phyloP scores from a whole-genome alignment of 2,888 invertebrate species.

The Brassicogethes aeneus region DNA sequence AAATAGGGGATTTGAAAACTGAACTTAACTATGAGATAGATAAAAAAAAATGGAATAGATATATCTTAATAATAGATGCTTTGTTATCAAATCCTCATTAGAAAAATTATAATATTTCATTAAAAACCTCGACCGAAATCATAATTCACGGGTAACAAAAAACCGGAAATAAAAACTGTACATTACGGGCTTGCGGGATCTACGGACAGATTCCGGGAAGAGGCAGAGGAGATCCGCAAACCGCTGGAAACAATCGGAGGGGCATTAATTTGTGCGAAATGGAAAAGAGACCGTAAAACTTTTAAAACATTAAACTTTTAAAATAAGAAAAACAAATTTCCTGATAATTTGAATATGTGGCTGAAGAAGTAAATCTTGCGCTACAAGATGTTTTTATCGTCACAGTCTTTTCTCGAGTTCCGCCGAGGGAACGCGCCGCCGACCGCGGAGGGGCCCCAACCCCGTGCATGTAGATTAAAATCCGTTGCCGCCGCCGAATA shows the following conservation, averaged over 20 bases:
- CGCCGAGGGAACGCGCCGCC: slow-evolving; percentile 24
- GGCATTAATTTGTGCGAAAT: slow-evolving; percentile 19
- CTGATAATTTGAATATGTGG: slow-evolving; percentile 47
- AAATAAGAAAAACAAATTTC: slow-evolving; percentile 45
- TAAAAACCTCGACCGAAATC: too few species aligned
- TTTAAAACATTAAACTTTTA: slow-evolving; percentile 34
- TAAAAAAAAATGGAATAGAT: too few species aligned
- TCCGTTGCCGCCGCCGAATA: slow-evolving; percentile 37
- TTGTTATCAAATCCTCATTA: too few species aligned
- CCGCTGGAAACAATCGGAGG: slow-evolving; percentile 12
- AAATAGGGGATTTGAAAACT: too few species aligned
- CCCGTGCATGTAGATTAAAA: slow-evolving; percentile 44
- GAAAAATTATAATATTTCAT: too few species aligned
- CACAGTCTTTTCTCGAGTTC: slow-evolving; percentile 35
- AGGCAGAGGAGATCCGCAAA: background rate
- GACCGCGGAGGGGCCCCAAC: slow-evolving; percentile 35
- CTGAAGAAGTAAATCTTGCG: slow-evolving; percentile 43
- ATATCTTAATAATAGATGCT: too few species aligned
- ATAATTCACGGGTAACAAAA: too few species aligned
- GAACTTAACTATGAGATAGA: too few species aligned
- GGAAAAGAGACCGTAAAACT: slow-evolving; percentile 21
- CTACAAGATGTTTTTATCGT: slow-evolving; percentile 46
- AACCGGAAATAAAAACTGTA: too few species aligned
- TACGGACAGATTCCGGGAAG: too few species aligned
- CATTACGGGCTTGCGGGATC: too few species aligned